phyloP scores from a whole-genome alignment of 2,888 invertebrate species.

The Cryptocephalus primarius region DNA sequence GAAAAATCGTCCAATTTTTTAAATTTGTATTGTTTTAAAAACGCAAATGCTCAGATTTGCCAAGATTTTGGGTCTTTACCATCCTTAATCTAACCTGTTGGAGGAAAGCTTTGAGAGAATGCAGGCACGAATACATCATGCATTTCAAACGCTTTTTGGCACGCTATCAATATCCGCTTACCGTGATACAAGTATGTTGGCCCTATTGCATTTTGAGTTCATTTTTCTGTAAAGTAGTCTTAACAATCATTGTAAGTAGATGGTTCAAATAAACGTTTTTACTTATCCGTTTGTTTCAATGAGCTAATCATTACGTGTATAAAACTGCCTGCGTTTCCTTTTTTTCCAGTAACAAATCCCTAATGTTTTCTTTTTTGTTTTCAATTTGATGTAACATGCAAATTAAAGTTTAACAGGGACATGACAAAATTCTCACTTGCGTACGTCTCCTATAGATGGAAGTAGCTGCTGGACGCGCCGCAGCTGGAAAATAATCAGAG shows the following conservation, averaged over 20 bases:
- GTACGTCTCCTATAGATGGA: slow-evolving; percentile 5
- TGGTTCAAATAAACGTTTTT: slow-evolving; percentile 9
- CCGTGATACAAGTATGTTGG: background rate
- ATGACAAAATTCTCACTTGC: slow-evolving; percentile 4
- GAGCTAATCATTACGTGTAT: slow-evolving; percentile 3
- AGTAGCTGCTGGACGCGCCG: background rate
- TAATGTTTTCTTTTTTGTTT: slow-evolving; percentile 19
- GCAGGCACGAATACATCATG: slow-evolving; percentile 8
- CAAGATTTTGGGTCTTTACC: too few species aligned
- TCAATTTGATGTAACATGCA: slow-evolving; percentile 2
- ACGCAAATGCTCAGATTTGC: too few species aligned
- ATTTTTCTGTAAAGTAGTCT: too few species aligned
- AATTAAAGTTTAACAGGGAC: slow-evolving; percentile 4
- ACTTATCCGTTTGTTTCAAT: slow-evolving; percentile 7
- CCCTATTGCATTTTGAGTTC: slow-evolving; percentile 9
- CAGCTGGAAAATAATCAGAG: background rate
- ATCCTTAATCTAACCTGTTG: too few species aligned
- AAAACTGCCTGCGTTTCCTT: background rate
- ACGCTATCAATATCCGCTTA: slow-evolving; percentile 10
- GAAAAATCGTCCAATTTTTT: too few species aligned
- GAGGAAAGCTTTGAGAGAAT: slow-evolving; percentile 6
- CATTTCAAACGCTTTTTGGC: slow-evolving; percentile 12
- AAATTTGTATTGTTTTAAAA: too few species aligned
- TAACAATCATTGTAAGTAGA: slow-evolving; percentile 4
- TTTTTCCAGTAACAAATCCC: slow-evolving; percentile 20